Evolutionary conservation across 1,140 invertebrate genomes (phyloP), one percentile per base, ranked within the genome.

Genomic region (Ceratitis capitata): DNA sequence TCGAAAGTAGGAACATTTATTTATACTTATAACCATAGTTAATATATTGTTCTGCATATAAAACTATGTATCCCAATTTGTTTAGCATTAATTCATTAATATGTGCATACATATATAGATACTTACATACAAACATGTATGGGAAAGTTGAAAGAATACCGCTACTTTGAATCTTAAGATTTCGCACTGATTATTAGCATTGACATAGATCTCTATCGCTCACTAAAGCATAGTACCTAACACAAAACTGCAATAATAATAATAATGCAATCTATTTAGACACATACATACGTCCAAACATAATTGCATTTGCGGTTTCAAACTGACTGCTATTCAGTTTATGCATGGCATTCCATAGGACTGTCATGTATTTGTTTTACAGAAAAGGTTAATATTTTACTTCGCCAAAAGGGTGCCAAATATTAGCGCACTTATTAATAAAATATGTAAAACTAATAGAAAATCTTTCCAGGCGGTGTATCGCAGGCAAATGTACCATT

Each of bases 401-500:
- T 64, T 16, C 29, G 14, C 14, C 74, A 82, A 82, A 39, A 45
- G 39, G 23, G 39, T 19, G n/a, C 23, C 1, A 16, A 16, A 82
- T 14, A 9, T 82, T n/a, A n/a, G n/a, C n/a, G n/a, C n/a, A n/a
- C n/a, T n/a, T n/a, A n/a, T n/a, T n/a, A n/a, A n/a, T n/a, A n/a
- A n/a, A n/a, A n/a, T n/a, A n/a, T n/a, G n/a, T n/a, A n/a, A n/a
- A n/a, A n/a, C n/a, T n/a, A n/a, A n/a, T n/a, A n/a, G n/a, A n/a
- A n/a, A n/a, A 56, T 85, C 49, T 58, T 19, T 78, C n/a, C n/a
- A 91, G 90, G 88, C 64, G 89, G 86, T 86, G 89, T 84, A 39
- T 88, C 88, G 84, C 90, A 88, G 14, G 87, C 88, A 82, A 95
- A 94, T 87, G 95, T 96, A 86, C 95, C 95, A 23, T 94, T 95